Evolutionary conservation across 1,140 invertebrate genomes (phyloP), one percentile per base, ranked within the genome.

Genomic region (Platyura marginata): DNA sequence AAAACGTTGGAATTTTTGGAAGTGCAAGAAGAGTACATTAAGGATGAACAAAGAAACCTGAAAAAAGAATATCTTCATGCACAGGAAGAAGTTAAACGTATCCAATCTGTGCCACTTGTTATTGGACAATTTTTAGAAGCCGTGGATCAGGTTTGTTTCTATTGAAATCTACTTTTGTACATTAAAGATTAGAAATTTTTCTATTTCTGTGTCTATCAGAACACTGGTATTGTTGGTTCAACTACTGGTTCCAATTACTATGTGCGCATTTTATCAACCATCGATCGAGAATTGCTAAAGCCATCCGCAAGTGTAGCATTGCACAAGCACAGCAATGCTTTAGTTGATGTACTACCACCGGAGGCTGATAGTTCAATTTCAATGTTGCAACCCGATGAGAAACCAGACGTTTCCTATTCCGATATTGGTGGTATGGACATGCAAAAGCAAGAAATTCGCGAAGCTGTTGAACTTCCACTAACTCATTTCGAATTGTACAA

Each of bases 391-490:
- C 46, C 60, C 76, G 94, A 98, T 76, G 94, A 99, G 64, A 98
- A 98, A 56, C 95, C 95, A 3, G 92, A 98, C 68, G 90, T 98
- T 13, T 75, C 78, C 38, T 99, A 99, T 60, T 77, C 83, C 19
- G 95, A 98, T 56, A 98, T 99, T 64, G 96, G 96, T 64, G 96
- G 96, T 34, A 90, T 98, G 81, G 94, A 99, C 59, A 96, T 97
- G 71, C 95, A 98, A 62, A 98, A 98, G 53, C 95, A 98, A 62
- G 95, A 99, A 66, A 97, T 99, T 46, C 68, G 94, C 40, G 96
- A 99, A 69, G 95, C 95, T 38, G 95, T 99, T 1, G 95, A 99
- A 61, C 63, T 99, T 43, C 95, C 96, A 3, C 65, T 99, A 1
- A 98, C 94, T 37, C 94, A 98, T 62, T 96, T 96, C 58, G 94